Conservation (phyloP, 2,797 vertebrate species). For the Rhincodon typus region DNA sequence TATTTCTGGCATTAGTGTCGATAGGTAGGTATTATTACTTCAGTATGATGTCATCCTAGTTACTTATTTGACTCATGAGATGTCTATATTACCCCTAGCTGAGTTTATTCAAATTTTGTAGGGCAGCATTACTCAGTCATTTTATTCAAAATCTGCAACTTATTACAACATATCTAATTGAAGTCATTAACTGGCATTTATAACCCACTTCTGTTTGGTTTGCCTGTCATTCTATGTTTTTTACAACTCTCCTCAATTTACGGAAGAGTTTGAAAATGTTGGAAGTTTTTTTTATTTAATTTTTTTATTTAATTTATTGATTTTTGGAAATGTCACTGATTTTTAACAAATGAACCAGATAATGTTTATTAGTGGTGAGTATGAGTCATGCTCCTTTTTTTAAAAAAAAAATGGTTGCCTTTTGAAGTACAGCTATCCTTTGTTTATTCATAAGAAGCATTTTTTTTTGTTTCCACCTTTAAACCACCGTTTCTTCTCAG, state of each 20-base stretch:
- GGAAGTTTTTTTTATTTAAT: background rate
- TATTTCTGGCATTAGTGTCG: background rate
- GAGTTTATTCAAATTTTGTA: background rate
- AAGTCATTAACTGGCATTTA: too few relatives aligned
- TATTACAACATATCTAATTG: background rate
- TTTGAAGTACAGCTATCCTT: background rate
- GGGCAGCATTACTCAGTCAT: background rate
- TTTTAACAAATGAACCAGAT: background rate
- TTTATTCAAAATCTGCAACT: conserved; percentile 18
- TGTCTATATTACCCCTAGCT: background rate
- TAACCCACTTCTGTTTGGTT: background rate
- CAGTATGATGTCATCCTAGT: background rate
- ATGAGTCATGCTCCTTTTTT: background rate
- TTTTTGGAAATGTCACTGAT: background rate
- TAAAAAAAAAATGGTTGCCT: background rate
- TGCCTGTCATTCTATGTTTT: background rate
- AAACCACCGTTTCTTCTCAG: background rate
- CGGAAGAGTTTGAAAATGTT: background rate
- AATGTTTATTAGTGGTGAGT: background rate
- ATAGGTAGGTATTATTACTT: background rate
- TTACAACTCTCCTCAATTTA: background rate
- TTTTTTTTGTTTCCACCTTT: background rate
- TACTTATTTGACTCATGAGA: background rate
- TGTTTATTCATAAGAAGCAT: background rate
- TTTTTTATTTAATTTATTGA: background rate